phyloP scores from a whole-genome alignment of 2,113 vertebrate species.

The Hydropotes inermis region DNA sequence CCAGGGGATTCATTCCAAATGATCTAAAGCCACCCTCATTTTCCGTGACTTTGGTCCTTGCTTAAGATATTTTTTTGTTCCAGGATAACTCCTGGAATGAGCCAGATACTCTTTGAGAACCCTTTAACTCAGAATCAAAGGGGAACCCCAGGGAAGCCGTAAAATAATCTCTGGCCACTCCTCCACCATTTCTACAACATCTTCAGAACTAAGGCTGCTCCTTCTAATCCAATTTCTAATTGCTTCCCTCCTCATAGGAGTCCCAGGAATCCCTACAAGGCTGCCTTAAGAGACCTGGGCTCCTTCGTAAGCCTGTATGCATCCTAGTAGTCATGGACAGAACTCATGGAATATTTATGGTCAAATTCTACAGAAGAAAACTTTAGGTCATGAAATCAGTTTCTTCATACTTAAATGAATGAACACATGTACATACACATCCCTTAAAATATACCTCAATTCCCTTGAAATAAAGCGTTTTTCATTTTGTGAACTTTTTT shows the following conservation, averaged over 20 bases:
- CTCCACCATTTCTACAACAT: background rate
- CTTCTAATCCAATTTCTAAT: background rate
- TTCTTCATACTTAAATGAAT: background rate
- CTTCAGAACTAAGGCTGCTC: background rate
- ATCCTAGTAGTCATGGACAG: background rate
- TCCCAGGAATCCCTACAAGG: background rate
- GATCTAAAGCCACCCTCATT: background rate
- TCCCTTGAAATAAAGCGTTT: constrained; percentile 28
- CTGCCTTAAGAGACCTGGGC: background rate
- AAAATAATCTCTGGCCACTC: background rate
- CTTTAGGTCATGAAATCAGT: background rate
- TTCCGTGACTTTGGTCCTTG: background rate
- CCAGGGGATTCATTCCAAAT: constrained; percentile 12
- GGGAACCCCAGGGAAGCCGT: background rate
- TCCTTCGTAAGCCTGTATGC: background rate
- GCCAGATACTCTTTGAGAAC: background rate
- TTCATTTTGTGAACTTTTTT: background rate
- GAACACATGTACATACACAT: background rate
- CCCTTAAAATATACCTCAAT: background rate
- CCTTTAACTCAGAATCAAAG: background rate
- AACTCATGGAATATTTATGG: background rate
- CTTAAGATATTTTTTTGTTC: background rate
- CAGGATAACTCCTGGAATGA: background rate
- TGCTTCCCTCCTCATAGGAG: background rate
- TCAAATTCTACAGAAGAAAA: background rate